Percentiles rank a stretch among this genome's conserved stretches.
Conservation (phyloP, 2,113 vertebrate genomes). For the Periophthalmus modestus region DNA sequence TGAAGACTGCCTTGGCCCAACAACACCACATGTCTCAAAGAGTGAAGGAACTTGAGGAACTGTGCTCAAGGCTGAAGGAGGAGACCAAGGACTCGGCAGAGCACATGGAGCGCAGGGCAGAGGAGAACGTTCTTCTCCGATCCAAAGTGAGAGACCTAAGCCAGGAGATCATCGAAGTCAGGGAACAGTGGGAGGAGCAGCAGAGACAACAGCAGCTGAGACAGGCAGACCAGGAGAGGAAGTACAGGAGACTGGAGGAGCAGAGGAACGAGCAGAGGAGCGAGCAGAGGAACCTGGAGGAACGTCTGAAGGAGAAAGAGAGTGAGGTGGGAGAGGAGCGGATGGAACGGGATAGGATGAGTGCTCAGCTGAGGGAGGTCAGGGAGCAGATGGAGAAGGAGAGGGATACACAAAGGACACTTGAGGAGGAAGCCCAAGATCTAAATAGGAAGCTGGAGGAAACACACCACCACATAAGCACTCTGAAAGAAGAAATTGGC, state of each 20-base stretch:
- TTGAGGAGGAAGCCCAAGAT: slow-evolving; percentile 19
- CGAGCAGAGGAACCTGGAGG: slow-evolving; percentile 21
- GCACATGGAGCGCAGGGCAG: slow-evolving; percentile 4
- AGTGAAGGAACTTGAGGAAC: background rate
- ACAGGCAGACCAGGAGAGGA: slow-evolving; percentile 34
- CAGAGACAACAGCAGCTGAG: slow-evolving; percentile 19
- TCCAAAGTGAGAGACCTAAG: slow-evolving; percentile 26
- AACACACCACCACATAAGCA: slow-evolving; percentile 3
- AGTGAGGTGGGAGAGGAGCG: slow-evolving; percentile 29
- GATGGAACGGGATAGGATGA: slow-evolving; percentile 28
- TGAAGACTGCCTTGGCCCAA: background rate
- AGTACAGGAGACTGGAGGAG: slow-evolving; percentile 26
- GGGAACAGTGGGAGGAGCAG: slow-evolving; percentile 33
- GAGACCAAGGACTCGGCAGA: slow-evolving; percentile 46
- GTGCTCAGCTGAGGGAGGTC: slow-evolving; percentile 20
- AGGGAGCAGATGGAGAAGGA: slow-evolving; percentile 24
- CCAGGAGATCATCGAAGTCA: background rate
- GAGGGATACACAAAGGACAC: slow-evolving; percentile 12
- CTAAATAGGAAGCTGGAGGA: slow-evolving; percentile 1
- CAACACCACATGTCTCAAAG: background rate
- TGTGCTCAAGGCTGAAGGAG: slow-evolving; percentile 32
- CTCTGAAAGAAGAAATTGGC: slow-evolving; percentile 20
- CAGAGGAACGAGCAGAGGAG: slow-evolving; percentile 5
- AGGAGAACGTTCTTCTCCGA: slow-evolving; percentile 14
- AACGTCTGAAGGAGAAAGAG: slow-evolving; percentile 14